Evolutionary conservation across 2,797 vertebrate species (phyloP), one percentile per base, ranked within the genome.

Genomic region (Sus cebifrons): DNA sequence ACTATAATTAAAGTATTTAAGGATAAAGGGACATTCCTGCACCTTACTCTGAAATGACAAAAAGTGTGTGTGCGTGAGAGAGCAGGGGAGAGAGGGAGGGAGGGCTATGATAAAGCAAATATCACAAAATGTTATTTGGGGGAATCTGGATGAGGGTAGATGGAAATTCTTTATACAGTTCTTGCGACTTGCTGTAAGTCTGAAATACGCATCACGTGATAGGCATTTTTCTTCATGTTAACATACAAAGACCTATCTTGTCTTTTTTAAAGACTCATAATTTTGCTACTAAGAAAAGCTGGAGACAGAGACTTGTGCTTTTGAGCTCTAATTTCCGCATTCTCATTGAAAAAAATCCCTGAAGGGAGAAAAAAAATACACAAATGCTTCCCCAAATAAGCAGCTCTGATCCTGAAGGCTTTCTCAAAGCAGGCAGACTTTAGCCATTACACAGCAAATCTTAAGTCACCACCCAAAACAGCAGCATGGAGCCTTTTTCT

Each of bases 271-370:
- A 70, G 58, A 67, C 23, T 84, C 64, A 54, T 13, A 64, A 65
- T 52, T 52, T 94, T 78, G 58, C 70, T 68, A 94, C 86, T 77
- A 49, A 56, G 36, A 79, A 71, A 49, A n/a, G 44, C 13, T 71
- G 6, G 17, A 49, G 83, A 95, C 14, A 36, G 36, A 36, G 36
- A 36, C 36, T 36, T 36, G 36, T 36, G 4, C 36, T 36, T 36
- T 36, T 85, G 62, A 96, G 58, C 68, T 91, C 52, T 56, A 74
- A 91, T 95, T 95, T 89, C 52, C n/a, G 78, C 60, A 87, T 93
- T 79, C 91, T 52, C 67, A 78, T 40, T 64, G 77, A 36, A 86
- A 77, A 65, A 71, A 74, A 79, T 74, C 78, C 25, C 52, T 93
- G 2, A 90, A 67, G 52, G 93, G 25, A 84, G 3, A 16, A 20